Conservation (phyloP, 2,797 vertebrate species). For the Onychomys leucogaster region DNA sequence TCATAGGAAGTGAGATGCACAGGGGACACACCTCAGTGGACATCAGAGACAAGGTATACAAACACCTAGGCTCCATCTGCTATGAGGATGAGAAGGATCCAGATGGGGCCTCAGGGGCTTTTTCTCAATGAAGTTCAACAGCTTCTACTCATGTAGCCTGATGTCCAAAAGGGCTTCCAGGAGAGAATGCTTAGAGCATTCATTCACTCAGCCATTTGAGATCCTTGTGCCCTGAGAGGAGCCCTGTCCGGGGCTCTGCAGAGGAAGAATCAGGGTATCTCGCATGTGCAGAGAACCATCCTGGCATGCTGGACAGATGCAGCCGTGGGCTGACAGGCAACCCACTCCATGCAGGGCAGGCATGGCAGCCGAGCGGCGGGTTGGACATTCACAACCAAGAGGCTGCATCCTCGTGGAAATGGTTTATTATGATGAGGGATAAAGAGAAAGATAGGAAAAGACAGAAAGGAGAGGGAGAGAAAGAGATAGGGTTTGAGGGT, state of each 20-base stretch:
- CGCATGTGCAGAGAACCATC: too few species aligned
- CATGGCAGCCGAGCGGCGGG: too few species aligned
- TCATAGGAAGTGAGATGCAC: background rate
- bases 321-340: too few species aligned
- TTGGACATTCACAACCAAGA: too few species aligned
- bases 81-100: background rate
- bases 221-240: background rate
- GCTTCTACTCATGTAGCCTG: background rate
- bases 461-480: too few species aligned
- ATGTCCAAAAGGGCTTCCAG: background rate
- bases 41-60: background rate
- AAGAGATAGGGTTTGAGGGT: too few species aligned
- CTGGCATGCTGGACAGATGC: too few species aligned
- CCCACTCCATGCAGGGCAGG: too few species aligned
- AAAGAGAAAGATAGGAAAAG: too few species aligned
- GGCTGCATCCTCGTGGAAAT: too few species aligned
- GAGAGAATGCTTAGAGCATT: background rate
- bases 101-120: background rate
- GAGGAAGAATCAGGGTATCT: too few species aligned
- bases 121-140: background rate
- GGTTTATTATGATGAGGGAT: too few species aligned
- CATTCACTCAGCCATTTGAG: background rate
- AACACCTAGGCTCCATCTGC: background rate
- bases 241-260: background rate
- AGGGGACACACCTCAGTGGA: background rate